Evolutionary conservation across 1,140 invertebrate species (phyloP).

Genomic region (Drosophila rhopaloa): DNA sequence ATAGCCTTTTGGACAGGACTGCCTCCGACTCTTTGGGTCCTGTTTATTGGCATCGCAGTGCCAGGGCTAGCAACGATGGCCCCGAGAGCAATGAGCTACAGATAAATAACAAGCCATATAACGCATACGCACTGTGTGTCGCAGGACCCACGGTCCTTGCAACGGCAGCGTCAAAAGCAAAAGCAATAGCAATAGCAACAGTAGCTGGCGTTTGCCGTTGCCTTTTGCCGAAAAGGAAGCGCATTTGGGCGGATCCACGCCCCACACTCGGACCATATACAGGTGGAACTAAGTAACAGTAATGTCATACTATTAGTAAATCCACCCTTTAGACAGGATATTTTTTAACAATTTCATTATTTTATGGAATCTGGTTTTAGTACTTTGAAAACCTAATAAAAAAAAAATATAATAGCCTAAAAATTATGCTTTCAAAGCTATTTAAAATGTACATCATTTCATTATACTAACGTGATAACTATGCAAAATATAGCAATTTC

Average conservation of each 20-base stretch:
- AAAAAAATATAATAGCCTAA: too few relatives aligned
- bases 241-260: slow-evolving; percentile 31
- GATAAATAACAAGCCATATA: slow-evolving; percentile 82
- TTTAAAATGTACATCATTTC: too few relatives aligned
- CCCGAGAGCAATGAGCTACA: slow-evolving; percentile 69
- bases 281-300: background rate
- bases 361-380: too few relatives aligned
- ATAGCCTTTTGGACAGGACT: background rate
- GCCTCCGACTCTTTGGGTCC: slow-evolving; percentile 18
- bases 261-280: background rate
- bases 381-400: too few relatives aligned
- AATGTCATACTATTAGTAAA: too few relatives aligned
- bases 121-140: slow-evolving; percentile 74
- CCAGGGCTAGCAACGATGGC: slow-evolving; percentile 13
- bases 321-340: too few relatives aligned
- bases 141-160: slow-evolving; percentile 16
- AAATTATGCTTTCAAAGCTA: too few relatives aligned
- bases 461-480: too few relatives aligned
- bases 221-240: slow-evolving; percentile 59
- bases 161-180: slow-evolving; percentile 12
- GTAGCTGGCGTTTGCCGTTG: slow-evolving; percentile 24
- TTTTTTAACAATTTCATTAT: too few relatives aligned
- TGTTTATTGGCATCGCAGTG: slow-evolving; percentile 72
- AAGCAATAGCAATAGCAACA: slow-evolving; percentile 2
- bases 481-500: too few relatives aligned